phyloP scores from a whole-genome alignment of 2,113 vertebrate genomes.

The Tetraodon nigroviridis region DNA sequence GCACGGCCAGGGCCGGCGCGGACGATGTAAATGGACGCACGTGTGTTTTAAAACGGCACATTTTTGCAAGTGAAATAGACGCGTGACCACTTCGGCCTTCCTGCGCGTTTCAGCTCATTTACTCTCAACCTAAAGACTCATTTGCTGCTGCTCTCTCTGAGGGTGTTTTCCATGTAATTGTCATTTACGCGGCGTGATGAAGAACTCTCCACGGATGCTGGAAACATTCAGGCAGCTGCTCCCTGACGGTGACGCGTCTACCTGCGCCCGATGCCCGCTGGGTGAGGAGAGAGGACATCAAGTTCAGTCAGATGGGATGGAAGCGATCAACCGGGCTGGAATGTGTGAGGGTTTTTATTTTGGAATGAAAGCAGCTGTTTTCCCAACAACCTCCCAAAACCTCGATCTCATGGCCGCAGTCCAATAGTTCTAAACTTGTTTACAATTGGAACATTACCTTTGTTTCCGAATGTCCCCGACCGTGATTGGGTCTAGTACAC shows the following conservation, averaged over 20 bases:
- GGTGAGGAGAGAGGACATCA: too few species aligned
- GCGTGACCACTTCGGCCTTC: constrained; percentile 3
- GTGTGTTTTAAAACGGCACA: not conserved
- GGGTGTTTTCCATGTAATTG: constrained; percentile 18
- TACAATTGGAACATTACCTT: not conserved
- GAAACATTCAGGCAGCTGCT: not conserved
- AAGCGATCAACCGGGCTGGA: too few species aligned
- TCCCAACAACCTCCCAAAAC: too few species aligned
- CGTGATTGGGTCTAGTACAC: constrained; percentile 32
- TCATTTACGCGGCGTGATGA: constrained; percentile 8
- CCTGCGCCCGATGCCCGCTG: too few species aligned
- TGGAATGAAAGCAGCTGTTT: too few species aligned
- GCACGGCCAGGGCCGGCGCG: constrained; percentile 14
- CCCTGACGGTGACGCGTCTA: too few species aligned
- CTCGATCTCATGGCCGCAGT: too few species aligned
- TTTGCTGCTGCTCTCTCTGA: constrained; percentile 5
- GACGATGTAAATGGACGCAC: constrained; percentile 3
- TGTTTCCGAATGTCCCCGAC: not conserved
- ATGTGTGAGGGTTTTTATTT: too few species aligned
- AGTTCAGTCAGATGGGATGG: too few species aligned
- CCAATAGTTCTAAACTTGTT: not conserved
- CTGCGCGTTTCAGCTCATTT: constrained; percentile 39
- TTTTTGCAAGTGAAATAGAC: constrained; percentile 45
- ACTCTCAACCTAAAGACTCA: constrained; percentile 1
- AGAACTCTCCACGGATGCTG: constrained; percentile 1